Conservation (phyloP, 2,888 invertebrate species). For the Hyposoter dolosus region DNA sequence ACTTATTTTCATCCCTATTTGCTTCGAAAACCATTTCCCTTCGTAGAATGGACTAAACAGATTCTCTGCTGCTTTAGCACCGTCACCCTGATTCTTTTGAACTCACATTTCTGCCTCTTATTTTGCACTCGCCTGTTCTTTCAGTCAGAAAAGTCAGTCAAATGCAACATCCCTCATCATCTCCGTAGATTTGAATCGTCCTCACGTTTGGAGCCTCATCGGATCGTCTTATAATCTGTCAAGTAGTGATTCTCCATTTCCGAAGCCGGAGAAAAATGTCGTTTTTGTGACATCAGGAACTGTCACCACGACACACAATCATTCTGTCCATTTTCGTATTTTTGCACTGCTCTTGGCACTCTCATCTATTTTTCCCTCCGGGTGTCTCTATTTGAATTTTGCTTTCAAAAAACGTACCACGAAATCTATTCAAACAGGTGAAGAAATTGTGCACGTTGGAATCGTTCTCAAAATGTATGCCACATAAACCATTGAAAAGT, state of each 20-base stretch:
- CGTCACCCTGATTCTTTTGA: conserved; percentile 20
- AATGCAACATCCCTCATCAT: not conserved
- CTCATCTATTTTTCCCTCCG: conserved; percentile 26
- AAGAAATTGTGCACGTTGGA: conserved; percentile 16
- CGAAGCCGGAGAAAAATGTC: not conserved
- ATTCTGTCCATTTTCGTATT: not conserved
- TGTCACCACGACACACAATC: not conserved
- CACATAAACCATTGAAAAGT: conserved; percentile 1
- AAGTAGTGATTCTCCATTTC: not conserved
- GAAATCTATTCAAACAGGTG: conserved; percentile 8
- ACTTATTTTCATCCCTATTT: conserved; percentile 16
- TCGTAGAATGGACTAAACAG: not conserved
- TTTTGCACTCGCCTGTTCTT: not conserved
- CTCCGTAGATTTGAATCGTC: not conserved
- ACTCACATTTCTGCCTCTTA: not conserved
- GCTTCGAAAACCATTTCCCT: conserved; percentile 6
- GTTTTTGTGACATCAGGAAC: not conserved
- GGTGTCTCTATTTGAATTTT: not conserved
- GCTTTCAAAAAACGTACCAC: not conserved
- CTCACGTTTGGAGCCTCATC: not conserved
- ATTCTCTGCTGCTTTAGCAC: conserved; percentile 53
- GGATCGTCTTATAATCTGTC: not conserved
- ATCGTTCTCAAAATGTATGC: not conserved
- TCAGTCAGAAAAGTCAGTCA: not conserved
- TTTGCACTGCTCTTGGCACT: conserved; percentile 45